These are phyloP conservation scores for Drosophila merina DNA, from an alignment of 2,888 invertebrate species.

Conservation along the genomic window DNA sequence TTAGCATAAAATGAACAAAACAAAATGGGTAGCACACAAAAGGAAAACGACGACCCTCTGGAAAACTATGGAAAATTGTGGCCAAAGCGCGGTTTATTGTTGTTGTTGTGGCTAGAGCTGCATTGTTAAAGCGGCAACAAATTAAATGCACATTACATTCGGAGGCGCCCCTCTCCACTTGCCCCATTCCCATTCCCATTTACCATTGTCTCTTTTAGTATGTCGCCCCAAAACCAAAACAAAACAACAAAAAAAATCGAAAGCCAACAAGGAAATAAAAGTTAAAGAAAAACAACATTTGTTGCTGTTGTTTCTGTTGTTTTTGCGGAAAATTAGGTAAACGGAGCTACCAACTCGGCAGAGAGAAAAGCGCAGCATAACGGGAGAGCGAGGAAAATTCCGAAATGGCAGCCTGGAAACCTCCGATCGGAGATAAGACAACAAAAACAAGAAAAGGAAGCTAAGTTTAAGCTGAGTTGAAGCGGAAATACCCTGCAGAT, in stretches of 20 bases:
- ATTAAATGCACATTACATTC: slow-evolving; percentile 51
- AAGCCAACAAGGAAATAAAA: slow-evolving; percentile 50
- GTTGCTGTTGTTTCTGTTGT: slow-evolving; percentile 2
- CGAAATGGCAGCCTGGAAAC: slow-evolving; percentile 37
- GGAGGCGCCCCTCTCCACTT: slow-evolving; percentile 8
- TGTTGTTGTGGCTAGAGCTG: slow-evolving; percentile 10
- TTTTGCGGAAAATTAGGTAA: slow-evolving; percentile 72
- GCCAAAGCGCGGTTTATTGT: neutral
- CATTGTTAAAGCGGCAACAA: slow-evolving; percentile 45
- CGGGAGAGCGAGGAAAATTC: slow-evolving; percentile 25
- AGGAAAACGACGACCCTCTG: slow-evolving; percentile 21
- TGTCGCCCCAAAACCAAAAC: slow-evolving; percentile 27
- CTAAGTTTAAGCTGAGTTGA: neutral
- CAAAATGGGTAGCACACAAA: slow-evolving; percentile 8
- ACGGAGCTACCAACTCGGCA: slow-evolving; percentile 53
- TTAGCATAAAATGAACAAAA: slow-evolving; percentile 35
- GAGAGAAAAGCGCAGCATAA: slow-evolving; percentile 16
- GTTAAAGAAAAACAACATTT: slow-evolving; percentile 46
- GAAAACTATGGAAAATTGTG: slow-evolving; percentile 36
- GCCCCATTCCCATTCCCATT: slow-evolving; percentile 20
- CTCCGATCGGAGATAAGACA: slow-evolving; percentile 44
- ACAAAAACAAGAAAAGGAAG: slow-evolving; percentile 1
- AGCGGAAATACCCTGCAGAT: neutral
- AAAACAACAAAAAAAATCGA: neutral
- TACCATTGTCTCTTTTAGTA: slow-evolving; percentile 35